Evolutionary conservation across 2,797 vertebrate species (phyloP).

Genomic region (Myripristis murdjan): DNA sequence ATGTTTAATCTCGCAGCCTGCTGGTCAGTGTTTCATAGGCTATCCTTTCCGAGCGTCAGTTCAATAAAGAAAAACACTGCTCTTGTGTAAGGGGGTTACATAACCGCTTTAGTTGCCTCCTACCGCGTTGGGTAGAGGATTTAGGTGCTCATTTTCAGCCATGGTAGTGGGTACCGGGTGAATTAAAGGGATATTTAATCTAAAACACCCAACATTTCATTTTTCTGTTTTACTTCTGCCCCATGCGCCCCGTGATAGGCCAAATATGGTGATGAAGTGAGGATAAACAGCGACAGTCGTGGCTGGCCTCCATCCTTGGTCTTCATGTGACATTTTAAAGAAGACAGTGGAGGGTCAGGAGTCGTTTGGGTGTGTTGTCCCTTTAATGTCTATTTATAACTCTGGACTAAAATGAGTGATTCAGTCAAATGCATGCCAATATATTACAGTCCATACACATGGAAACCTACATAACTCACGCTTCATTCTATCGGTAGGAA

Average conservation of each 20-base stretch:
- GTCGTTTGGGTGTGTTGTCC: too few species aligned
- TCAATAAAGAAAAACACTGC: conserved; percentile 63
- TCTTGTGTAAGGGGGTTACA: conserved; percentile 84
- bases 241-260: neutral
- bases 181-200: neutral
- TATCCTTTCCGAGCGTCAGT: conserved; percentile 53
- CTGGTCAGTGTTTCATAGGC: conserved; percentile 47
- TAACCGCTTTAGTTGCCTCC: conserved; percentile 81
- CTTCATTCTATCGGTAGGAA: too few species aligned
- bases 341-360: too few species aligned
- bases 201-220: neutral
- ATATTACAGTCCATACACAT: too few species aligned
- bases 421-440: too few species aligned
- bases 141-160: conserved; percentile 67
- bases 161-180: conserved; percentile 5
- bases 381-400: too few species aligned
- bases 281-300: neutral
- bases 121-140: conserved; percentile 63
- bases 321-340: too few species aligned
- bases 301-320: neutral
- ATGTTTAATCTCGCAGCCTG: conserved; percentile 29
- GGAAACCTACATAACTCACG: too few species aligned
- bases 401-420: too few species aligned
- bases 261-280: neutral
- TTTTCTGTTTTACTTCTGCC: neutral